Conservation (phyloP, 2,113 vertebrate species). For the Macquaria ambigua region DNA sequence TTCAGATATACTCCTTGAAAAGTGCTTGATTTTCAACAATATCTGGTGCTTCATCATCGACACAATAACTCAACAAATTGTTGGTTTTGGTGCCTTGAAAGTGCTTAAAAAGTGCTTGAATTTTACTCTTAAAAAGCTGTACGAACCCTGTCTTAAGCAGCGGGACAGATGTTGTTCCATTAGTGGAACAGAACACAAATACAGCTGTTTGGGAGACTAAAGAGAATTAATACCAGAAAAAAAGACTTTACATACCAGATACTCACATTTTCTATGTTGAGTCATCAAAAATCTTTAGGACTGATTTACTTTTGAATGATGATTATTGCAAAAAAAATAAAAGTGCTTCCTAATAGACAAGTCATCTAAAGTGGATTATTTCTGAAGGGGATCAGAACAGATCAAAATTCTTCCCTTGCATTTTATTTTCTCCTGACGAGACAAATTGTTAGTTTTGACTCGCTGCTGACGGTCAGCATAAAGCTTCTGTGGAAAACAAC, state of each 20-base stretch:
- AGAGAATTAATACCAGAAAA: not conserved
- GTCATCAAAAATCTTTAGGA: not conserved
- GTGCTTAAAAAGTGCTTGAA: too few species aligned
- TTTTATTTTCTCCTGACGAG: slow-evolving; percentile 15
- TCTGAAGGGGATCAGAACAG: not conserved
- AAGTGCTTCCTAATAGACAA: not conserved
- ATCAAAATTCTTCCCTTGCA: not conserved
- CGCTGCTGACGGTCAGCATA: not conserved
- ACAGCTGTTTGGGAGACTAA: not conserved
- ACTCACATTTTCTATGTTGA: not conserved
- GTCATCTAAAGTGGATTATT: not conserved
- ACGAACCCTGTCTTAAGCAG: not conserved
- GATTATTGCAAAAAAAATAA: not conserved
- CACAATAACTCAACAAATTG: too few species aligned
- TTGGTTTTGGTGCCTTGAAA: too few species aligned
- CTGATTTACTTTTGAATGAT: not conserved
- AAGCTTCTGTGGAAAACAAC: not conserved
- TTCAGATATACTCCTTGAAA: too few species aligned
- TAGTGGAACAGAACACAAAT: not conserved
- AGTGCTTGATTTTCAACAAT: too few species aligned
- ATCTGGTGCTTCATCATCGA: too few species aligned
- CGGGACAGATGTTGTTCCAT: not conserved
- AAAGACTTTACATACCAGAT: not conserved
- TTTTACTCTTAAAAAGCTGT: too few species aligned
- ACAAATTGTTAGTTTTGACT: not conserved